These are phyloP conservation scores for Mechanitis mazaeus DNA, from an alignment of 2,888 invertebrate genomes.

Conservation along the genomic window DNA sequence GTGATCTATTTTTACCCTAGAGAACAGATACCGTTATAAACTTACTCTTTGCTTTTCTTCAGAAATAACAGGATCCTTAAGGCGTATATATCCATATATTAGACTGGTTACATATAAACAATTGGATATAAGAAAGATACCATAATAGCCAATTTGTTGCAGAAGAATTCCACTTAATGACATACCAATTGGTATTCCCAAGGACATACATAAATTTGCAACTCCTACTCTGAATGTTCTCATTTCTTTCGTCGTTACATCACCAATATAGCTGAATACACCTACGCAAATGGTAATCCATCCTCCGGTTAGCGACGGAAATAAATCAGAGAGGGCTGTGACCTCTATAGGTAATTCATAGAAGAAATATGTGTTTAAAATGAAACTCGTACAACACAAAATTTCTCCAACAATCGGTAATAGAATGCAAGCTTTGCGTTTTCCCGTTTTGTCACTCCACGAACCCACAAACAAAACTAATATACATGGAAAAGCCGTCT, in stretches of 20 bases:
- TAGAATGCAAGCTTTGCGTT: slow-evolving; percentile 77
- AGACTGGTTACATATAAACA: slow-evolving; percentile 72
- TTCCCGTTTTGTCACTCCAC: slow-evolving; percentile 78
- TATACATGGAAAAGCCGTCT: slow-evolving; percentile 75
- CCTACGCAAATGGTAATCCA: slow-evolving; percentile 78
- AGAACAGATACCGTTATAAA: slow-evolving; percentile 20
- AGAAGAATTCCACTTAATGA: slow-evolving; percentile 74
- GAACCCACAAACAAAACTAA: slow-evolving; percentile 78
- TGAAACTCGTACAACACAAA: slow-evolving; percentile 68
- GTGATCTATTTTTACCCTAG: too few species aligned
- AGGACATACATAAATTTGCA: slow-evolving; percentile 77
- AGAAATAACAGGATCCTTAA: slow-evolving; percentile 65
- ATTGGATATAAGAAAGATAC: slow-evolving; percentile 70
- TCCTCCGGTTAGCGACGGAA: slow-evolving; percentile 75
- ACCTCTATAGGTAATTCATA: slow-evolving; percentile 76
- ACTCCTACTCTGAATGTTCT: slow-evolving; percentile 80
- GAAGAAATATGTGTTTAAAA: slow-evolving; percentile 76
- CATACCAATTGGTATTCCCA: slow-evolving; percentile 78
- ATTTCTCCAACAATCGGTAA: slow-evolving; percentile 76
- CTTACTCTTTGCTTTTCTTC: slow-evolving; percentile 63
- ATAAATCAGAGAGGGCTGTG: slow-evolving; percentile 73
- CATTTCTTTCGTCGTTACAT: slow-evolving; percentile 76
- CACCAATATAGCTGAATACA: slow-evolving; percentile 79
- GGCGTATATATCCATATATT: slow-evolving; percentile 67
- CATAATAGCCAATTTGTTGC: slow-evolving; percentile 70